Conservation (phyloP, 2,797 vertebrate genomes). For the Eulemur coronatus region DNA sequence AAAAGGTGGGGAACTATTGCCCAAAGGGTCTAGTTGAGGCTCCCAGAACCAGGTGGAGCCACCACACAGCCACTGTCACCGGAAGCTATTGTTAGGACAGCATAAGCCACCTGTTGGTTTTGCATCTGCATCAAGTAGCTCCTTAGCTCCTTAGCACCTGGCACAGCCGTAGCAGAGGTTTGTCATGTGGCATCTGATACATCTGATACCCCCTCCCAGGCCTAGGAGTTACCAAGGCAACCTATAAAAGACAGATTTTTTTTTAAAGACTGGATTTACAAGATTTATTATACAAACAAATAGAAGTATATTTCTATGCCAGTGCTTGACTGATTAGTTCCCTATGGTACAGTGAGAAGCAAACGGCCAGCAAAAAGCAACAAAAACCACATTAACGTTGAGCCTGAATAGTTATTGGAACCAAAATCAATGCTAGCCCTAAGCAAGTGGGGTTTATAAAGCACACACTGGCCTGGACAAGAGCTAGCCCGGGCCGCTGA, state of each 20-base stretch:
- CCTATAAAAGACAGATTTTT: not conserved
- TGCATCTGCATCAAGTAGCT: not conserved
- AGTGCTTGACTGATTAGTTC: not conserved
- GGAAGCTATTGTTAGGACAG: not conserved
- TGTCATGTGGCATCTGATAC: fast-evolving
- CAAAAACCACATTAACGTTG: not conserved
- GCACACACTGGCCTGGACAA: not conserved
- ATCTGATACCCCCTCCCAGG: not conserved
- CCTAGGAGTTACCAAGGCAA: not conserved
- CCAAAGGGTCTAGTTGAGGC: not conserved
- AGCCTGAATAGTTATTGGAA: not conserved
- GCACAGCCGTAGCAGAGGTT: fast-evolving
- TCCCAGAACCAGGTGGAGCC: too few species aligned
- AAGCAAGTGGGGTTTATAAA: not conserved
- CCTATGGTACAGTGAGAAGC: not conserved
- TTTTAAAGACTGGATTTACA: not conserved
- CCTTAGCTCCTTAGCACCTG: not conserved
- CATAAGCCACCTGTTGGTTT: not conserved
- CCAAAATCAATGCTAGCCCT: not conserved
- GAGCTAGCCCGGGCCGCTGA: not conserved
- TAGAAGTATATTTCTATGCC: not conserved
- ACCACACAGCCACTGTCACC: too few species aligned
- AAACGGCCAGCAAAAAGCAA: not conserved
- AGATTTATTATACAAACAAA: not conserved
- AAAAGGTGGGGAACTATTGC: not conserved